Percentiles rank a stretch among this genome's conserved stretches.
phyloP scores from a whole-genome alignment of 1,140 invertebrate species.

The Zaprionus inermis region DNA sequence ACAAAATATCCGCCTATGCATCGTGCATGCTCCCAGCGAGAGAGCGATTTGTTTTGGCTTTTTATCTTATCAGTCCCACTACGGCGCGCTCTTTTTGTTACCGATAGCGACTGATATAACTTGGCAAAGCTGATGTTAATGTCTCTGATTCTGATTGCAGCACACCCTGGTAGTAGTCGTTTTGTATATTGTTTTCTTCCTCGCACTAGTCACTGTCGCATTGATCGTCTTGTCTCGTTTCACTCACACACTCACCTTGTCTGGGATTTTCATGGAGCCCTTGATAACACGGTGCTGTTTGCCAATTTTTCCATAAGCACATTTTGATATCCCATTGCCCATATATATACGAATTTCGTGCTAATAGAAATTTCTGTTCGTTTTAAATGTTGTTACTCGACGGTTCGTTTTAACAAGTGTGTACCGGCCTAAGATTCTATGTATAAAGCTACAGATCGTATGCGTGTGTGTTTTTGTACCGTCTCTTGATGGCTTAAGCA shows the following conservation, averaged over 20 bases:
- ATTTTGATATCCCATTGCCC: conserved; percentile 12
- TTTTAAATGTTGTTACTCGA: conserved; percentile 58
- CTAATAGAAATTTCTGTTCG: conserved; percentile 70
- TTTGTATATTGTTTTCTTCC: conserved; percentile 13
- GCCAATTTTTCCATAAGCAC: conserved; percentile 41
- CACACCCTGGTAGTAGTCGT: not conserved
- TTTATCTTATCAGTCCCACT: conserved; percentile 46
- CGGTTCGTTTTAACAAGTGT: conserved; percentile 25
- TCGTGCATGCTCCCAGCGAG: not conserved
- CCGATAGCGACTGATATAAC: conserved; percentile 53
- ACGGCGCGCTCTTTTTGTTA: not conserved
- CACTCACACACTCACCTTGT: conserved; percentile 4
- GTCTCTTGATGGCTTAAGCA: conserved; percentile 46
- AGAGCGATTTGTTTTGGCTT: conserved; percentile 25
- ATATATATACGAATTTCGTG: conserved; percentile 69
- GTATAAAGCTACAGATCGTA: not conserved
- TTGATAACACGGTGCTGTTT: conserved; percentile 39
- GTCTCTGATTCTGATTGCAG: conserved; percentile 12
- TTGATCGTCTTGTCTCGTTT: conserved; percentile 6
- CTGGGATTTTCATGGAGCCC: conserved; percentile 34
- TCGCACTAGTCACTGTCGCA: conserved; percentile 8
- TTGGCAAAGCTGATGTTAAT: conserved; percentile 34
- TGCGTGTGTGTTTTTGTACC: conserved; percentile 21
- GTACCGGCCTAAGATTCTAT: not conserved
- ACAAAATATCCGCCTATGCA: not conserved